These are phyloP conservation scores for Leucosticte australis DNA, from an alignment of 2,113 vertebrate genomes.

Conservation along the genomic window DNA sequence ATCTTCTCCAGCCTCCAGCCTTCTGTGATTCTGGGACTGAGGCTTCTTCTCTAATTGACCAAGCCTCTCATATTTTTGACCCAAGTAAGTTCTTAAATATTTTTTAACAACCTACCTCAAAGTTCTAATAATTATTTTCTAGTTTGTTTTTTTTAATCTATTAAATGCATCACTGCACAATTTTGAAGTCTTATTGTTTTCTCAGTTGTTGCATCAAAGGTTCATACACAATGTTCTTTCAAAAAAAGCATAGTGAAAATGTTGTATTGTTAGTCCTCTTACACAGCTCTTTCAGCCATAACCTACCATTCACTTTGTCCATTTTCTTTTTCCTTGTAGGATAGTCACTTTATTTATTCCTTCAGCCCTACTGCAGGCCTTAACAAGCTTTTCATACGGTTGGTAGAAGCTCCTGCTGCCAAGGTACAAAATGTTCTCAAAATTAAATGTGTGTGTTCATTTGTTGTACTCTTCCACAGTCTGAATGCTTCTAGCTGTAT, in stretches of 20 bases:
- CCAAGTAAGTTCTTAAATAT: background rate
- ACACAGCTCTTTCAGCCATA: accelerated
- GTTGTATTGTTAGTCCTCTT: accelerated
- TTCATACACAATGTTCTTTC: background rate
- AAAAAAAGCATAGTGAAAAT: background rate
- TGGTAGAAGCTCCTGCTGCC: slow-evolving; percentile 86
- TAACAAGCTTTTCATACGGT: slow-evolving; percentile 92
- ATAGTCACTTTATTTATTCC: slow-evolving; percentile 98
- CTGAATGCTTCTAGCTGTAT: background rate
- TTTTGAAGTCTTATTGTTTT: background rate
- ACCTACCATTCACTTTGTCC: background rate
- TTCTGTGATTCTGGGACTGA: background rate
- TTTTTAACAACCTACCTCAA: background rate
- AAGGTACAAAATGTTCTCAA: slow-evolving; percentile 79
- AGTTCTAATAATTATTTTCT: background rate
- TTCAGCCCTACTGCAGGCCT: slow-evolving; percentile 88
- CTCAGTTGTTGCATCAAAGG: background rate
- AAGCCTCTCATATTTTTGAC: background rate
- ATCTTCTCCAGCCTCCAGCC: background rate
- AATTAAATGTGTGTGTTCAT: background rate
- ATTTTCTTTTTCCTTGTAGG: slow-evolving; percentile 74
- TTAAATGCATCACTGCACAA: background rate
- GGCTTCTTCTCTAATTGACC: background rate
- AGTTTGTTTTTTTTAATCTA: background rate
- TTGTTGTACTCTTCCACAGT: background rate